A percentile compares a stretch with the other conserved stretches of the same genome.
phyloP scores from a whole-genome alignment of 2,888 invertebrate species.

The Alloplasta piceator region DNA sequence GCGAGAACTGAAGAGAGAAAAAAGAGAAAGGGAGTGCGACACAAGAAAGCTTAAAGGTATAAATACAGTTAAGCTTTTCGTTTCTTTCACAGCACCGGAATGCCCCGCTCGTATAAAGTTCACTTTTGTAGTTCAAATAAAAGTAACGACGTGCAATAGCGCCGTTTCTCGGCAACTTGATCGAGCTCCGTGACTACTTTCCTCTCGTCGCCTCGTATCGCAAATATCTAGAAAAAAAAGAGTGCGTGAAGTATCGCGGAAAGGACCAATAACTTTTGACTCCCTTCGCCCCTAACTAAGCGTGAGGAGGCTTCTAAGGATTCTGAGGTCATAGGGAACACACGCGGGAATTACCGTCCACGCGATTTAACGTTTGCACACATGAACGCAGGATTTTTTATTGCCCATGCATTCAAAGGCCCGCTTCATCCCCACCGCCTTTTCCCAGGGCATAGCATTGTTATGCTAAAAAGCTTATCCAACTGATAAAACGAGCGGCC shows the following conservation, averaged over 20 bases:
- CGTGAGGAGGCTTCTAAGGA: slow-evolving; percentile 31
- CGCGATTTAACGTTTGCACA: slow-evolving; percentile 8
- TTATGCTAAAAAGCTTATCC: slow-evolving; percentile 67
- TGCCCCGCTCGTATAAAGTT: slow-evolving; percentile 25
- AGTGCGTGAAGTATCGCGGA: slow-evolving; percentile 5
- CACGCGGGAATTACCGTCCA: slow-evolving; percentile 2
- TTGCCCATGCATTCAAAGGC: slow-evolving; percentile 63
- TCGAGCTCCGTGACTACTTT: slow-evolving; percentile 41
- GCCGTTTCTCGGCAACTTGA: slow-evolving; percentile 17
- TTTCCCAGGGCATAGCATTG: slow-evolving; percentile 58
- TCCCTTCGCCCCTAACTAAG: slow-evolving; percentile 12
- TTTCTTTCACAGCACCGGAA: slow-evolving; percentile 53
- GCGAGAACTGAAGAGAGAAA: slow-evolving; percentile 38
- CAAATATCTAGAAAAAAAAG: slow-evolving; percentile 11
- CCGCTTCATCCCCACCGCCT: slow-evolving; percentile 54
- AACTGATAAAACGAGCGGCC: slow-evolving; percentile 43
- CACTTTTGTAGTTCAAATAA: slow-evolving; percentile 42
- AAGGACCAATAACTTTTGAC: slow-evolving; percentile 63
- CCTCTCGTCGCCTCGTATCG: slow-evolving; percentile 61
- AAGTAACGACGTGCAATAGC: slow-evolving; percentile 51
- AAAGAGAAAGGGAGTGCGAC: slow-evolving; percentile 24
- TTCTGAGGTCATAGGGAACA: slow-evolving; percentile 56
- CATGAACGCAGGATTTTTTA: slow-evolving; percentile 29
- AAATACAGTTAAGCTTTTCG: no score
- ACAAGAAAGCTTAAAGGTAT: slow-evolving; percentile 31